Percentiles rank a stretch among this genome's conserved stretches.
Conservation (phyloP, 1,140 invertebrate genomes). For the Hydropsyche tenuis region DNA sequence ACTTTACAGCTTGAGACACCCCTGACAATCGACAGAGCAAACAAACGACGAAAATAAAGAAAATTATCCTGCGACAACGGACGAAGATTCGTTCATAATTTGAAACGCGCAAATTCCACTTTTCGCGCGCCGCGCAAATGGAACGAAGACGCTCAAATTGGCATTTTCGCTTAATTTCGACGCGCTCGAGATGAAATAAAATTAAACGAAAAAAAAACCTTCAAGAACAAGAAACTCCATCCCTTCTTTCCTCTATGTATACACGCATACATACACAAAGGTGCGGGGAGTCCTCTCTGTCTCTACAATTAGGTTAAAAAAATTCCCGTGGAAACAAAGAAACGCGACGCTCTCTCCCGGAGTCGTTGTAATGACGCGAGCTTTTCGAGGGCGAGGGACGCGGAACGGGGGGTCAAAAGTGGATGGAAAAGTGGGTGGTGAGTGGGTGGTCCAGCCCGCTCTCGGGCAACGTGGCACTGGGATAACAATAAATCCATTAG, state of each 20-base stretch:
- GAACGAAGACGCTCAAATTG: conserved; percentile 12
- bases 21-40: no score
- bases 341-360: conserved; percentile 9
- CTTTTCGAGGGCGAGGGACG: conserved; percentile 1
- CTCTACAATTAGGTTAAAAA: conserved; percentile 49
- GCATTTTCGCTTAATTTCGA: conserved; percentile 31
- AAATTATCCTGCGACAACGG: background rate
- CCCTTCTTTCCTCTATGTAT: no score
- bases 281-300: conserved; percentile 21
- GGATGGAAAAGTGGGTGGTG: conserved; percentile 17
- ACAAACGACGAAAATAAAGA: no score
- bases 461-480: conserved; percentile 46
- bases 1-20: background rate
- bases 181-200: background rate
- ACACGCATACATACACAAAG: no score
- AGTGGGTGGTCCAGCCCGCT: background rate
- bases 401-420: background rate
- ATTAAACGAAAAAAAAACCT: no score
- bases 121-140: conserved; percentile 6
- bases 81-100: background rate
- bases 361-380: conserved; percentile 46
- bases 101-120: background rate
- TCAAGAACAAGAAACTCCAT: no score
- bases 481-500: conserved; percentile 51
- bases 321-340: conserved; percentile 46